phyloP scores from a whole-genome alignment of 2,888 invertebrate genomes.

The Stegana nigrithorax region DNA sequence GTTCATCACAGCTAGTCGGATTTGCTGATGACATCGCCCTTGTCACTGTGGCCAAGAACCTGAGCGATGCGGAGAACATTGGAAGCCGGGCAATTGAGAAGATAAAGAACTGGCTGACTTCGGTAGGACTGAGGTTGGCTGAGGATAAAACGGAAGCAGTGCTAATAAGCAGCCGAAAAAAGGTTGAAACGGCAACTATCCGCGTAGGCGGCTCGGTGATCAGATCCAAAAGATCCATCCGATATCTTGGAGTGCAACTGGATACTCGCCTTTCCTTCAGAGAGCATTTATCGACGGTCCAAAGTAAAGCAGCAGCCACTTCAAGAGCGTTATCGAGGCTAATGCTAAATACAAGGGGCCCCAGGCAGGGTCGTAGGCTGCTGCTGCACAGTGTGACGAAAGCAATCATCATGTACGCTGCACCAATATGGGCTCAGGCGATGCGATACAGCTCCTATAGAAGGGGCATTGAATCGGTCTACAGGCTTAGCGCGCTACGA shows the following conservation, averaged over 20 bases:
- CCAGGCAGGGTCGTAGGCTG: background rate
- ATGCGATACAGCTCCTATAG: background rate
- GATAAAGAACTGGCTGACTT: background rate
- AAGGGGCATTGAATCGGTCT: background rate
- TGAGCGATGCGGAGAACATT: too few species aligned
- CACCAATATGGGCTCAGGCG: background rate
- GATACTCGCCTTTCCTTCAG: background rate
- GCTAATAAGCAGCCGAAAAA: background rate
- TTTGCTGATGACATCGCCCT: slow-evolving; percentile 8
- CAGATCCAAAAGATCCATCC: background rate
- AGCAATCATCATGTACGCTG: background rate
- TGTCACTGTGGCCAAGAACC: background rate
- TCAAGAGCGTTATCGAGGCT: background rate
- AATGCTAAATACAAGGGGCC: background rate
- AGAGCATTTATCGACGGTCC: background rate
- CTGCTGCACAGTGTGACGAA: background rate
- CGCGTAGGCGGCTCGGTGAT: background rate
- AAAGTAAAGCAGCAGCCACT: background rate
- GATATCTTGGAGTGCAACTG: background rate
- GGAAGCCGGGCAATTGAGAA: background rate
- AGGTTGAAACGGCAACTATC: background rate
- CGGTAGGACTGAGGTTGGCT: background rate
- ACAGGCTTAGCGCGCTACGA: background rate
- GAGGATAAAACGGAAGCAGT: too few species aligned
- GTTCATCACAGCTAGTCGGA: background rate